These are phyloP conservation scores for Melanerpes formicivorus DNA, from an alignment of 2,113 vertebrate genomes.

Conservation along the genomic window DNA sequence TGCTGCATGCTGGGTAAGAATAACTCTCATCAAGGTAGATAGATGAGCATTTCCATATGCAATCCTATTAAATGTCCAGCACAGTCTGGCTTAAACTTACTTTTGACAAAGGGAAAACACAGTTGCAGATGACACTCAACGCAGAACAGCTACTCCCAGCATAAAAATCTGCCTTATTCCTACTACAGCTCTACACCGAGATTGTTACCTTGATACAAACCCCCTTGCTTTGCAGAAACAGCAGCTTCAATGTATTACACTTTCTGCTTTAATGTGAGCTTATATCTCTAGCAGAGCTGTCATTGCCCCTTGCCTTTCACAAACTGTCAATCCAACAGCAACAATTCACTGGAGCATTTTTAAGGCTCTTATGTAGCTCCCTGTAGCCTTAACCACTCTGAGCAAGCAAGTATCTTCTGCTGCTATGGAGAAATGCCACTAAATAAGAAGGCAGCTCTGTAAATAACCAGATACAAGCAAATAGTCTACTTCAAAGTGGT, in stretches of 20 bases:
- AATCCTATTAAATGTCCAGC: neutral
- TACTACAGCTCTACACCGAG: neutral
- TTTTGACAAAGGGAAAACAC: neutral
- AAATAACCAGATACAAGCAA: neutral
- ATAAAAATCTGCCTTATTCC: neutral
- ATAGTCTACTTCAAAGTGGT: neutral
- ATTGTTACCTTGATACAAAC: neutral
- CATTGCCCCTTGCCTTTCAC: neutral
- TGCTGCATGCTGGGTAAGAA: neutral
- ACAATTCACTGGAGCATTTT: neutral
- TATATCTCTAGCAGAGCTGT: neutral
- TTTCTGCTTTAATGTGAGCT: neutral
- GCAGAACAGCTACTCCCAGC: neutral
- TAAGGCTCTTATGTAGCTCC: neutral
- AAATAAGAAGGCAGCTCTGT: neutral
- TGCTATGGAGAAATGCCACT: neutral
- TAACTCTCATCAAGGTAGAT: no score
- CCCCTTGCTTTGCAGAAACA: neutral
- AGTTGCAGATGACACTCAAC: neutral
- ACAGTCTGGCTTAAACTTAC: neutral
- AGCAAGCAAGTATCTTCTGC: neutral
- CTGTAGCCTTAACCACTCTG: neutral
- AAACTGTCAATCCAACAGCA: neutral
- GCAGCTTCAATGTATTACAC: neutral
- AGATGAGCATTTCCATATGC: accelerated